Base-by-base conservation (phyloP, 2,888 invertebrate genomes). In the Steinernema hermaphroditum region DNA sequence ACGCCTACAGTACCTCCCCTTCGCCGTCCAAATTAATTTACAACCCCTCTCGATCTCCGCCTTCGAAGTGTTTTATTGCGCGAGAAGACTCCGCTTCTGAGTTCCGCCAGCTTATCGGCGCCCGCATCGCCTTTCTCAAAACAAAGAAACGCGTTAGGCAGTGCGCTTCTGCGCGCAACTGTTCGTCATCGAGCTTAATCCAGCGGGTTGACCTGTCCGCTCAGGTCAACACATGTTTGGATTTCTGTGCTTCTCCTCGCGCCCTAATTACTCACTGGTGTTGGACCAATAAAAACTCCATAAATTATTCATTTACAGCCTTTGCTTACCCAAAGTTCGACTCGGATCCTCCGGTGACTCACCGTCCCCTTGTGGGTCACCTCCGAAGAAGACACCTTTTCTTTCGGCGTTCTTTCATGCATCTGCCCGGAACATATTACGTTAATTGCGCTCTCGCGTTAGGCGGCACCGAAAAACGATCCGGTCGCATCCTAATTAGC, bases 231-330 rank as follows among this genome's bases (percentile, higher is more conserved):
- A 54, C 54, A 54, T 54, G 54, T 54, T 54, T 54, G 27, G 22
- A 9, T 54, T 27, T 54, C 27, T n/a, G 9, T 8, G 54, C 54
- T 54, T 54, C 54, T 19, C 27, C n/a, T 54, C 54, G 54, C 27
- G 54, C 27, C n/a, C 24, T 24, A 54, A 54, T 54, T 54, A 54
- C 54, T 54, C 54, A 54, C 54, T 54, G n/a, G n/a, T n/a, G n/a
- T n/a, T 54, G 54, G n/a, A 22, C 54, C 54, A n/a, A n/a, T 22
- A 54, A 54, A 54, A 22, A 9, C 19, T 54, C 24, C 19, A 4
- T 24, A 24, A 54, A 22, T 9, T 22, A 2, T 27, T 16, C 24
- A 22, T 54, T 54, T 54, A 54, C n/a, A 27, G 54, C 46, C 46
- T 19, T 54, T 22, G n/a, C 37, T 37, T 4, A 37, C 37, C 37